Percentiles rank a stretch among this genome's conserved stretches.
Conservation (phyloP, 2,113 vertebrate species). For the Gallinago undulata region DNA sequence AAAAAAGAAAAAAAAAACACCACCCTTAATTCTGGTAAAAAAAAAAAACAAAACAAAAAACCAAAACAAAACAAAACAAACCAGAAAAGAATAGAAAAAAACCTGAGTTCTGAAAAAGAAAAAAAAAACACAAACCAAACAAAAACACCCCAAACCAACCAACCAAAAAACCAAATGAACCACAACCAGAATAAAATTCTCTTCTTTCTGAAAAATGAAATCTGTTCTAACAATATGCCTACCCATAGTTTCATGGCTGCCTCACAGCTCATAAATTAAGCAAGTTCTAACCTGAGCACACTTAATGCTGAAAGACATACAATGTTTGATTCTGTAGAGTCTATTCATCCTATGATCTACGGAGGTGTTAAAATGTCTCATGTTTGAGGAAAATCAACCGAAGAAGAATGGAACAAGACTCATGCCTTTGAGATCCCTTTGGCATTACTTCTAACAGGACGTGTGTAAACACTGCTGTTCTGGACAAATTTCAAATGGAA, state of each 20-base stretch:
- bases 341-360: conserved; percentile 1
- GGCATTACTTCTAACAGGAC: conserved; percentile 26
- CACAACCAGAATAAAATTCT: background rate
- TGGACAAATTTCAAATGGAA: conserved; percentile 40
- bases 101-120: too few relatives aligned
- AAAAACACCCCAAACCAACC: too few relatives aligned
- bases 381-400: conserved; percentile 5
- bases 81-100: background rate
- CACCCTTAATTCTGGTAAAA: background rate
- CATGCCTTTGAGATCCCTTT: conserved; percentile 31
- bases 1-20: accelerated
- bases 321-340: conserved; percentile 18
- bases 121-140: background rate
- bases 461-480: conserved; percentile 32
- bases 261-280: conserved; percentile 40
- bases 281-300: conserved; percentile 20
- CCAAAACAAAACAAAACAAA: background rate
- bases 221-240: background rate
- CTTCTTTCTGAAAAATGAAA: background rate
- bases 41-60: too few relatives aligned
- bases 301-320: background rate
- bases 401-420: conserved; percentile 32
- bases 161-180: background rate
- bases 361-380: conserved; percentile 26
- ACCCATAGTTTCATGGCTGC: background rate